Conservation (phyloP, 2,888 invertebrate genomes). For the Pemphredon lugubris region DNA sequence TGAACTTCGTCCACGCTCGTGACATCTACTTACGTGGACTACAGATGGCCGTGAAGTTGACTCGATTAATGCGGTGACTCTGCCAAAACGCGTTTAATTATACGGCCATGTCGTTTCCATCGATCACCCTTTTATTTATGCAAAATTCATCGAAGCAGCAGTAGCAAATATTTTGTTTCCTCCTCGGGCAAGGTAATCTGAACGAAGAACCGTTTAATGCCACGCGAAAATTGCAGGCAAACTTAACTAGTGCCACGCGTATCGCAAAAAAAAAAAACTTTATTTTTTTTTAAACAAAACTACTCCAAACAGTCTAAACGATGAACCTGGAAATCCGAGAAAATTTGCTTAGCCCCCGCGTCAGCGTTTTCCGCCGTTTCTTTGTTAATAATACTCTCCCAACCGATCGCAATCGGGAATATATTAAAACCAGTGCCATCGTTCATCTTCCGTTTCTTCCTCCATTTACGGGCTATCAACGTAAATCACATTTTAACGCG, state of each 20-base stretch:
- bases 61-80: constrained; percentile 57
- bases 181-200: too few relatives aligned
- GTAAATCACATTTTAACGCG: constrained; percentile 58
- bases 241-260: too few relatives aligned
- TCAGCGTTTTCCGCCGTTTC: too few relatives aligned
- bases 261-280: too few relatives aligned
- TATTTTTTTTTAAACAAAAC: too few relatives aligned
- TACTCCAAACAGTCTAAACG: too few relatives aligned
- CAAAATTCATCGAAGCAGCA: background rate
- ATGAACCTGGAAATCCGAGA: background rate
- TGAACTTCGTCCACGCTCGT: constrained; percentile 14
- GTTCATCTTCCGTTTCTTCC: constrained; percentile 23
- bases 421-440: constrained; percentile 44
- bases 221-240: too few relatives aligned
- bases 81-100: constrained; percentile 59
- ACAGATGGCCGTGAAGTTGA: constrained; percentile 42
- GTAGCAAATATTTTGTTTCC: background rate
- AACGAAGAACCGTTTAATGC: too few relatives aligned
- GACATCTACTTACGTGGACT: constrained; percentile 43
- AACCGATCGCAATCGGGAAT: constrained; percentile 41
- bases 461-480: constrained; percentile 45
- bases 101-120: constrained; percentile 35
- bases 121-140: constrained; percentile 8
- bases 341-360: too few relatives aligned
- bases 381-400: too few relatives aligned